Percentiles rank a stretch among this genome's conserved stretches.
Conservation (phyloP, 1,140 invertebrate genomes). For the Diachasmimorpha longicaudata region DNA sequence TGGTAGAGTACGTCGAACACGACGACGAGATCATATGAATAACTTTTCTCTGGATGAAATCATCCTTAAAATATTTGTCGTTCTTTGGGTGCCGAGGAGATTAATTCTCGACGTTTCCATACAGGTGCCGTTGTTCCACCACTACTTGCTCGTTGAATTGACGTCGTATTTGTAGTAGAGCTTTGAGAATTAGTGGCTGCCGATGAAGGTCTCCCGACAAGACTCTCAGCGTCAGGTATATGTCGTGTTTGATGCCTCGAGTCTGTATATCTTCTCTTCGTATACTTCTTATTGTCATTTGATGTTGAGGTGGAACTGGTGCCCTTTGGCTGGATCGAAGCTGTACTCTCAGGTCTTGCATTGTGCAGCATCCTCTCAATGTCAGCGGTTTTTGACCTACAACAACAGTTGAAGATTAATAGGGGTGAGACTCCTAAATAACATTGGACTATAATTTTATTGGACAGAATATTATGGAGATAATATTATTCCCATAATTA, state of each 20-base stretch:
- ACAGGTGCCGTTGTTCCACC: slow-evolving; percentile 59
- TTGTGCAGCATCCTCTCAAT: slow-evolving; percentile 69
- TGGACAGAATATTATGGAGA: too few relatives aligned
- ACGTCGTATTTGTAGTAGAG: slow-evolving; percentile 32
- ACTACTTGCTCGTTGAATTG: slow-evolving; percentile 43
- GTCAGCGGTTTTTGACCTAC: slow-evolving; percentile 71
- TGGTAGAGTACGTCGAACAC: slow-evolving; percentile 6
- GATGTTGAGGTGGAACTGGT: slow-evolving; percentile 25
- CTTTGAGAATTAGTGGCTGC: slow-evolving; percentile 37
- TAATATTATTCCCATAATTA: too few relatives aligned
- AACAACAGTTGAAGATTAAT: slow-evolving; percentile 10
- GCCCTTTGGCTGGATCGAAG: slow-evolving; percentile 30
- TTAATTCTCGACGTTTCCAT: slow-evolving; percentile 81
- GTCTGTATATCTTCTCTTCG: slow-evolving; percentile 68
- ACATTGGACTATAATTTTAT: too few relatives aligned
- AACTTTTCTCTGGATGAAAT: slow-evolving; percentile 21
- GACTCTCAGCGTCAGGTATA: slow-evolving; percentile 65
- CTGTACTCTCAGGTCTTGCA: slow-evolving; percentile 38
- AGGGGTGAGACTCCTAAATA: neutral
- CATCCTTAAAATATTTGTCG: slow-evolving; percentile 46
- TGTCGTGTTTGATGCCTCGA: slow-evolving; percentile 69
- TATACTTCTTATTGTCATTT: slow-evolving; percentile 68
- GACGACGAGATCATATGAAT: slow-evolving; percentile 11
- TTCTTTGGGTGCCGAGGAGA: slow-evolving; percentile 74
- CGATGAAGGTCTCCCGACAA: slow-evolving; percentile 45